Evolutionary conservation across 2,797 vertebrate species (phyloP).

Genomic region (Sebastes reedi): DNA sequence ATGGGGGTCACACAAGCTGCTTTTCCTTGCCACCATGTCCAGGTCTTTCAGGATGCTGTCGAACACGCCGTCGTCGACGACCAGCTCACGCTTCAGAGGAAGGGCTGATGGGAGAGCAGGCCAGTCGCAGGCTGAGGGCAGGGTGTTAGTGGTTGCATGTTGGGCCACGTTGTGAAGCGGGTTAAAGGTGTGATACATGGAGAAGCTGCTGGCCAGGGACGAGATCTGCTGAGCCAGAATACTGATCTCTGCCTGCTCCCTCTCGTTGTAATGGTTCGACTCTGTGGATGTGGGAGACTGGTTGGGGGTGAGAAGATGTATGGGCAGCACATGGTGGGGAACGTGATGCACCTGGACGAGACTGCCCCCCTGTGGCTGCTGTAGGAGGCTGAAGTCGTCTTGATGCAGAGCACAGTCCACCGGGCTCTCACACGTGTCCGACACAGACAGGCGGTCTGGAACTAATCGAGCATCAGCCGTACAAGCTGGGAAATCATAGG

Average conservation of each 20-base stretch:
- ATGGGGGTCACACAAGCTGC: not conserved
- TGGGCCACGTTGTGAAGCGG: not conserved
- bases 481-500: conserved; percentile 55
- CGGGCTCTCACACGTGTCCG: conserved; percentile 47
- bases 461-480: conserved; percentile 66
- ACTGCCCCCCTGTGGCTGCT: conserved; percentile 62
- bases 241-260: conserved; percentile 80
- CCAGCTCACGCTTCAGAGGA: conserved; percentile 30
- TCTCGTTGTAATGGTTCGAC: conserved; percentile 60
- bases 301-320: conserved; percentile 50
- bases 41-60: conserved; percentile 77
- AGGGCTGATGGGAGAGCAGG: not conserved
- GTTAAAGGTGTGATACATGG: conserved; percentile 55
- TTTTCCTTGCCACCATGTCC: conserved; percentile 38
- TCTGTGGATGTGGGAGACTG: conserved; percentile 48
- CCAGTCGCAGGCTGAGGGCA: conserved; percentile 40
- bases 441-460: conserved; percentile 63
- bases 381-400: conserved; percentile 51
- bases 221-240: conserved; percentile 87
- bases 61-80: conserved; percentile 69
- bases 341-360: conserved; percentile 40
- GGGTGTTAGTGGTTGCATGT: not conserved
- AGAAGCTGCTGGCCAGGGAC: conserved; percentile 84
- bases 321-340: conserved; percentile 27
- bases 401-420: conserved; percentile 67